Evolutionary conservation across 2,888 invertebrate species (phyloP).

Genomic region (Sicus ferrugineus): DNA sequence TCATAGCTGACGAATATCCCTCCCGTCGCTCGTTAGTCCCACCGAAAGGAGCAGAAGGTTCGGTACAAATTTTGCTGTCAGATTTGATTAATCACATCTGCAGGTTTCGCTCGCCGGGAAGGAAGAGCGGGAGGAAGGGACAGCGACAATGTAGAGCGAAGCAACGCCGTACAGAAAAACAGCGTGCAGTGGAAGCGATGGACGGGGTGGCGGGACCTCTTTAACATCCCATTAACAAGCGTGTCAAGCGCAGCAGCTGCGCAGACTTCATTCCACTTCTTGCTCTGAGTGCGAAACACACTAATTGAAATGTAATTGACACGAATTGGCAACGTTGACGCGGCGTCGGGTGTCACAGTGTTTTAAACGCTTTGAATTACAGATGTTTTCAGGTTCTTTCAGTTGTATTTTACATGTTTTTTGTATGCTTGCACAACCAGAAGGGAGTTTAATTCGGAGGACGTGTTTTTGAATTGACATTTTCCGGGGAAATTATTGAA

Average conservation of each 20-base stretch:
- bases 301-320: conserved; percentile 32
- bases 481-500: background rate
- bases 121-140: background rate
- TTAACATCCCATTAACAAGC: background rate
- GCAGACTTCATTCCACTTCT: background rate
- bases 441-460: no score
- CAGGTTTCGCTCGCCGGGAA: background rate
- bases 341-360: conserved; percentile 11
- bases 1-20: no score
- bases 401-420: background rate
- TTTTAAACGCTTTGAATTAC: background rate
- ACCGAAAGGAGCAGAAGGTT: background rate
- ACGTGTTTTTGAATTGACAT: background rate
- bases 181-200: background rate
- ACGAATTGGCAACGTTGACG: conserved; percentile 23
- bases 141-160: no score
- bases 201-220: background rate
- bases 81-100: conserved; percentile 35
- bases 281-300: background rate
- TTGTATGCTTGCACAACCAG: background rate
- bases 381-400: background rate
- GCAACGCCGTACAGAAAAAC: no score
- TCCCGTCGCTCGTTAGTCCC: no score
- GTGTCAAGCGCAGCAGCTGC: conserved; percentile 1
- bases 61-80: conserved; percentile 23